phyloP scores from a whole-genome alignment of 23 tunicate species.

The Aplidium turbinatum region DNA sequence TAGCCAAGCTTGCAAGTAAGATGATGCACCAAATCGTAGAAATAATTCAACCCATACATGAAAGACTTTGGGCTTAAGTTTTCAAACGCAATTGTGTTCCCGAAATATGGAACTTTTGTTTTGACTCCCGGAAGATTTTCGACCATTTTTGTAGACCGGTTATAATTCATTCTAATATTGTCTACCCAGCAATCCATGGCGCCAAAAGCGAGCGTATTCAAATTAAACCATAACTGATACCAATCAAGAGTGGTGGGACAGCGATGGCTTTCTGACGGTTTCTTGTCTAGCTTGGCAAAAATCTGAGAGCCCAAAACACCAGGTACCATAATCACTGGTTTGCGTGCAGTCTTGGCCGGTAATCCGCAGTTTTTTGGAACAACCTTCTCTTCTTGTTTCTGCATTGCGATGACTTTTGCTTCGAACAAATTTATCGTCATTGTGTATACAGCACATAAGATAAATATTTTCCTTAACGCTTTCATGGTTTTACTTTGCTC shows the following conservation, averaged over 20 bases:
- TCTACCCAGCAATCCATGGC: conserved; percentile 81
- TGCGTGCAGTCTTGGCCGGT: too few relatives aligned
- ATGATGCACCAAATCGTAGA: conserved; percentile 53
- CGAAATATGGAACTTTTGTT: conserved; percentile 54
- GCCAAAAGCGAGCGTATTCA: conserved; percentile 38
- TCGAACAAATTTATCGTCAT: too few relatives aligned
- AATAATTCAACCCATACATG: conserved; percentile 69
- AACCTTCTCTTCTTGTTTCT: too few relatives aligned
- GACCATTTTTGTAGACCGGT: conserved; percentile 32
- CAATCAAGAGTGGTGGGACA: conserved; percentile 64
- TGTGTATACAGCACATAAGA: too few relatives aligned
- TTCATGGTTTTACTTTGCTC: too few relatives aligned
- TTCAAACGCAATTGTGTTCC: conserved; percentile 69
- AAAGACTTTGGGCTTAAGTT: conserved; percentile 50
- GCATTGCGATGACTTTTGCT: too few relatives aligned
- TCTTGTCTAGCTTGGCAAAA: conserved; percentile 54
- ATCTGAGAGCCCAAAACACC: conserved; percentile 81
- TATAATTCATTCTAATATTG: conserved; percentile 51
- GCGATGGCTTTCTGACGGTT: conserved; percentile 1
- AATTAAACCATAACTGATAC: conserved; percentile 79
- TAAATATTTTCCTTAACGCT: too few relatives aligned
- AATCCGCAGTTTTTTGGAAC: too few relatives aligned
- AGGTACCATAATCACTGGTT: conserved; percentile 57
- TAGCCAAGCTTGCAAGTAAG: conserved; percentile 47
- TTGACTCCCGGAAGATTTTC: conserved; percentile 63